These are phyloP conservation scores for Salmo trutta DNA, from an alignment of 2,797 vertebrate species.

Conservation along the genomic window DNA sequence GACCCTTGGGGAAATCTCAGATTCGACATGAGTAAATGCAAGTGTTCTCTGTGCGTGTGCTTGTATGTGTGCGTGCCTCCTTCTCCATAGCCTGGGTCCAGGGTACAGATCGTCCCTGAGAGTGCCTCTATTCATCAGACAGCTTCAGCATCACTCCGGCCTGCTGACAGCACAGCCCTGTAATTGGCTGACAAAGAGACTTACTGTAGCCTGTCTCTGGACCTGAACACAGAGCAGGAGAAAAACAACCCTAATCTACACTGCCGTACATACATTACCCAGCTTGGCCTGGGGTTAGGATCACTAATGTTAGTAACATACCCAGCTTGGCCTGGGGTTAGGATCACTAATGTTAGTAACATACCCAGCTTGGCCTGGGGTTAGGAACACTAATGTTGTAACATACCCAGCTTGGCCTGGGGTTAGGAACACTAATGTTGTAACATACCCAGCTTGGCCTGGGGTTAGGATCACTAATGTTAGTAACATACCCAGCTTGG, in stretches of 20 bases:
- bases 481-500: too few species aligned
- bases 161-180: slow-evolving; percentile 53
- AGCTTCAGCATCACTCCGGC: slow-evolving; percentile 39
- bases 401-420: too few species aligned
- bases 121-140: slow-evolving; percentile 55
- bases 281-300: neutral
- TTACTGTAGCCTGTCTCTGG: slow-evolving; percentile 41
- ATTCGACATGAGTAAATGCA: slow-evolving; percentile 19
- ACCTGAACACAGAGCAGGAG: slow-evolving; percentile 21
- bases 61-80: slow-evolving; percentile 26
- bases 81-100: slow-evolving; percentile 48
- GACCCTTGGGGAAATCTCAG: slow-evolving; percentile 62
- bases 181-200: slow-evolving; percentile 51
- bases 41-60: slow-evolving; percentile 17
- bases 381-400: neutral
- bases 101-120: slow-evolving; percentile 51
- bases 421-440: too few species aligned
- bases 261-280: neutral
- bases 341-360: too few species aligned
- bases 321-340: too few species aligned
- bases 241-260: neutral
- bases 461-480: too few species aligned
- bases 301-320: too few species aligned
- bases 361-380: neutral
- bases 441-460: too few species aligned